Evolutionary conservation across 2,888 invertebrate genomes (phyloP), one percentile per base, ranked within the genome.

Genomic region (Thera britannica): DNA sequence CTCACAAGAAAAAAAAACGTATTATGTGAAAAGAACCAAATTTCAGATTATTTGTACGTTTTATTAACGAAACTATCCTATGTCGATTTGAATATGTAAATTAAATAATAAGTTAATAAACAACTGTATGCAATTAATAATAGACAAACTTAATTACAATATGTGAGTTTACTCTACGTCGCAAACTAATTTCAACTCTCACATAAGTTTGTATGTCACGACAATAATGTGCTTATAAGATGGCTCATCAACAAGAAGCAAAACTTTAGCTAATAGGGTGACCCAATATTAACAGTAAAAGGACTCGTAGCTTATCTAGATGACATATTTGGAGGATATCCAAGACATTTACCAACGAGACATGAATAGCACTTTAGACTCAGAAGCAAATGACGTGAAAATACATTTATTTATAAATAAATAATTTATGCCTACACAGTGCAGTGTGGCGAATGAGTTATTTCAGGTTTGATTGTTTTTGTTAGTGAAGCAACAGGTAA

Each of bases 271-370:
- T 83, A 81, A 82, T 82, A 82, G 73, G 77, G 77, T 73, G 70
- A 70, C 82, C 80, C 80, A 83, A 86, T 85, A 87, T 88, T 87
- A 87, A 86, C 87, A 84, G 82, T 85, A 86, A 89, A 88, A 85
- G 86, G 84, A 83, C 83, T 82, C 86, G 79, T 87, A 83, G 85
- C 84, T 89, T 90, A 90, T 90, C 89, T 88, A 80, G 89, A 88
- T 88, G 87, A 87, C 86, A 87, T 87, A 90, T 89, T 90, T 90
- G 90, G 88, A 89, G 83, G 82, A 85, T 84, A 85, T 90, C 90
- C 91, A 89, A 90, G 80, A 88, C 90, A 90, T 91, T 90, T 87
- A 84, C 87, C 85, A 82, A 85, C 83, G 86, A 86, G 84, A 83
- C 84, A 84, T 83, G 87, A 86, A 86, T 81, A 84, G 86, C 85